Conservation (phyloP, 2,888 invertebrate species). For the Malthinus seriepunctatus region DNA sequence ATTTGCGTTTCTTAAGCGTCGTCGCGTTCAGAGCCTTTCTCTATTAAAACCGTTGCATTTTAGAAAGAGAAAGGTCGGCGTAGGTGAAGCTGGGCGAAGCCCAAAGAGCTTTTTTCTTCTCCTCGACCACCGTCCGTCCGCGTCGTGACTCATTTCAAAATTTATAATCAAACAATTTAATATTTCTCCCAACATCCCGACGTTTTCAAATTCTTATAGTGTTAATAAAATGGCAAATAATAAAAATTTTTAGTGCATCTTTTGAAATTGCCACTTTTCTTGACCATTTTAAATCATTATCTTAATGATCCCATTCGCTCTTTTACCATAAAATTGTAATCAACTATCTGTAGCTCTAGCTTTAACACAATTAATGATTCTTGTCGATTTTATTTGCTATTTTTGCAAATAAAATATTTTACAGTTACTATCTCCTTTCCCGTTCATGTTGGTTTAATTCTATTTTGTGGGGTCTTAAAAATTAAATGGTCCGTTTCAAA, state of each 20-base stretch:
- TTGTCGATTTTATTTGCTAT: too few relatives aligned
- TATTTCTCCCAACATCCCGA: conserved; percentile 2
- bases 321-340: conserved; percentile 2
- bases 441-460: too few relatives aligned
- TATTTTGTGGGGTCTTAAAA: too few relatives aligned
- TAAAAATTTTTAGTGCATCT: conserved; percentile 4
- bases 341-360: background rate
- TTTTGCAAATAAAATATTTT: too few relatives aligned
- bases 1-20: conserved; percentile 21
- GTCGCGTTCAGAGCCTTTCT: conserved; percentile 12
- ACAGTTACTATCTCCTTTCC: too few relatives aligned
- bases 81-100: conserved; percentile 17
- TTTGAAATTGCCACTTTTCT: conserved; percentile 8
- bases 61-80: conserved; percentile 8
- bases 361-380: too few relatives aligned
- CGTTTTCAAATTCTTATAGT: conserved; percentile 4
- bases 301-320: background rate
- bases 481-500: too few relatives aligned
- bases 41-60: background rate
- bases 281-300: conserved; percentile 5
- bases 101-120: conserved; percentile 19
- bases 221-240: conserved; percentile 9
- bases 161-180: conserved; percentile 8
- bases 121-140: too few relatives aligned
- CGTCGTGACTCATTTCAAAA: conserved; percentile 13